Evolutionary conservation across 2,797 vertebrate species (phyloP).

Genomic region (Sarcoramphus papa): DNA sequence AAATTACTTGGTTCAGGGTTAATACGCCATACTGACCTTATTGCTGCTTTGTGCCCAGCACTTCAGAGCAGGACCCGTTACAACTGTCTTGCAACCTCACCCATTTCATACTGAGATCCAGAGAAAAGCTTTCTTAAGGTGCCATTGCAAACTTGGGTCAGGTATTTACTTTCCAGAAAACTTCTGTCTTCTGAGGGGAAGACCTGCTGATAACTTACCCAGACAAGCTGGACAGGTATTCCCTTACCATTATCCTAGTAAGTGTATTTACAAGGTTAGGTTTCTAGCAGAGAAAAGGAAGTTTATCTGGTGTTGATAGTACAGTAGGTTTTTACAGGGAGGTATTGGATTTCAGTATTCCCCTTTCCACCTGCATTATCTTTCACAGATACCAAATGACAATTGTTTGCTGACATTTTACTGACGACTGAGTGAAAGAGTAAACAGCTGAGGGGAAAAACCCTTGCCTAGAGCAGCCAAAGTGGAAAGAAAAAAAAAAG

Average conservation of each 20-base stretch:
- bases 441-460: background rate
- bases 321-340: background rate
- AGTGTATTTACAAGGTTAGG: background rate
- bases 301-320: conserved; percentile 23
- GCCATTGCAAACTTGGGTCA: background rate
- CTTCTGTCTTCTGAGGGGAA: background rate
- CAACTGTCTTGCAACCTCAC: background rate
- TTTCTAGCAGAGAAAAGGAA: conserved; percentile 15
- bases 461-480: background rate
- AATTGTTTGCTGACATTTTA: conserved; percentile 40
- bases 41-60: background rate
- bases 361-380: conserved; percentile 31
- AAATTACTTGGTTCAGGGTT: background rate
- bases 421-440: background rate
- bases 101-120: background rate
- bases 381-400: conserved; percentile 35
- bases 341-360: conserved; percentile 17
- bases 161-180: background rate
- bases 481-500: background rate
- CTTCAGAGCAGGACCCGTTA: background rate
- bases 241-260: background rate
- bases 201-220: background rate
- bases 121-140: background rate
- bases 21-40: fast-evolving
- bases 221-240: background rate